These are phyloP conservation scores for Malurus melanocephalus DNA, from an alignment of 2,113 vertebrate species.

Conservation along the genomic window DNA sequence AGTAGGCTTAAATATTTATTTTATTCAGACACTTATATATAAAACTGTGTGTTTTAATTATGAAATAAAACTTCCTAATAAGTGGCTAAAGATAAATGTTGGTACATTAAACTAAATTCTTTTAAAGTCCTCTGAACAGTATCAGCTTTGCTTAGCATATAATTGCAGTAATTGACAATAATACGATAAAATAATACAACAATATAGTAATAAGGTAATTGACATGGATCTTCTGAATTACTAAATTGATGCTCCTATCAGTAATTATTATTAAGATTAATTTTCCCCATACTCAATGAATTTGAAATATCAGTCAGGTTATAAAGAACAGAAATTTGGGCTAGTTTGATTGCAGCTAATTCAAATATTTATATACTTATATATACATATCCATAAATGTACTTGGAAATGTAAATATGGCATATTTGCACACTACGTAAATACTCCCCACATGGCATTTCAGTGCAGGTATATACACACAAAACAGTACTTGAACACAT, in stretches of 20 bases:
- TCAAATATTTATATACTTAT: background rate
- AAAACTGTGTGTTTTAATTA: background rate
- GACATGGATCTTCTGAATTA: background rate
- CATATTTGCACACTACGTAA: background rate
- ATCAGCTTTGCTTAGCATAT: background rate
- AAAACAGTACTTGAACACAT: background rate
- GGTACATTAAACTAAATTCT: background rate
- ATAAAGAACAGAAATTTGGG: background rate
- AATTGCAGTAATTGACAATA: constrained; percentile 23
- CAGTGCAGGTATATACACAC: background rate
- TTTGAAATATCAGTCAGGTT: background rate
- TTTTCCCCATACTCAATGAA: background rate
- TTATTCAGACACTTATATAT: background rate
- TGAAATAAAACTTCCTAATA: background rate
- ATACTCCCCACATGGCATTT: background rate
- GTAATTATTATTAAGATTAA: background rate
- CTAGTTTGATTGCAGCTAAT: background rate
- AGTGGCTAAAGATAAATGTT: background rate
- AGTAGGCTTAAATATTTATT: background rate
- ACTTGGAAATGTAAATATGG: background rate
- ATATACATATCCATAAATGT: background rate
- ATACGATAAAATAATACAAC: background rate
- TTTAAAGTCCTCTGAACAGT: background rate
- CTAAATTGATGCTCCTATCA: background rate
- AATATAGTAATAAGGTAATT: constrained; percentile 10